phyloP scores from a whole-genome alignment of 2,888 invertebrate genomes.

The Papilio protenor region DNA sequence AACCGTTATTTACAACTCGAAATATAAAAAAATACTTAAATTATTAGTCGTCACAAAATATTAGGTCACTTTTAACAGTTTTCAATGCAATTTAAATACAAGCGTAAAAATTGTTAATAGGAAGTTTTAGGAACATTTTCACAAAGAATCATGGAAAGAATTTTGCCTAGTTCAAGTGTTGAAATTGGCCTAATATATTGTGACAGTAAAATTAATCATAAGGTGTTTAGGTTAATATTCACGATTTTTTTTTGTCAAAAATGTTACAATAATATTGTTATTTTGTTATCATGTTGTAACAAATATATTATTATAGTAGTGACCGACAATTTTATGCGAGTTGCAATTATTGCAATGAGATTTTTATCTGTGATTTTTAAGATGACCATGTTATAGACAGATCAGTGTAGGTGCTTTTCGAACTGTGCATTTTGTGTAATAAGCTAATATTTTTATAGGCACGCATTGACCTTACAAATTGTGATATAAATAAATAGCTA shows the following conservation, averaged over 20 bases:
- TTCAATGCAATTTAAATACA: conserved; percentile 8
- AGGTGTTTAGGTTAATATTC: conserved; percentile 1
- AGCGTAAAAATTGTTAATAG: no score
- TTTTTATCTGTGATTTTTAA: conserved; percentile 68
- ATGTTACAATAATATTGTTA: conserved; percentile 25
- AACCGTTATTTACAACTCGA: conserved; percentile 11
- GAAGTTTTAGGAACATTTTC: neutral
- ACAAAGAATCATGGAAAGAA: neutral
- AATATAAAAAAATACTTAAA: conserved; percentile 23
- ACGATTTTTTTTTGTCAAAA: conserved; percentile 15
- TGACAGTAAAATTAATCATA: neutral
- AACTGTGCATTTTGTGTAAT: conserved; percentile 50
- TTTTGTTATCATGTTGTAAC: conserved; percentile 37
- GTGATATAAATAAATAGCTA: conserved; percentile 65
- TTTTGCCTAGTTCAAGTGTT: neutral
- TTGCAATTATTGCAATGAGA: conserved; percentile 53
- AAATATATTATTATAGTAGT: conserved; percentile 33
- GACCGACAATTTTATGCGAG: conserved; percentile 23
- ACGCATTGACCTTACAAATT: conserved; percentile 56
- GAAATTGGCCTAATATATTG: conserved; percentile 7
- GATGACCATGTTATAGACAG: conserved; percentile 53
- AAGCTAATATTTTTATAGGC: conserved; percentile 59
- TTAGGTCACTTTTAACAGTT: neutral
- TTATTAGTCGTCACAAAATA: conserved; percentile 16
- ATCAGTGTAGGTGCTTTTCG: conserved; percentile 50